A percentile compares a stretch with the other conserved stretches of the same genome.
phyloP scores from a whole-genome alignment of 2,888 invertebrate species.

The Acrobeloides nanus region DNA sequence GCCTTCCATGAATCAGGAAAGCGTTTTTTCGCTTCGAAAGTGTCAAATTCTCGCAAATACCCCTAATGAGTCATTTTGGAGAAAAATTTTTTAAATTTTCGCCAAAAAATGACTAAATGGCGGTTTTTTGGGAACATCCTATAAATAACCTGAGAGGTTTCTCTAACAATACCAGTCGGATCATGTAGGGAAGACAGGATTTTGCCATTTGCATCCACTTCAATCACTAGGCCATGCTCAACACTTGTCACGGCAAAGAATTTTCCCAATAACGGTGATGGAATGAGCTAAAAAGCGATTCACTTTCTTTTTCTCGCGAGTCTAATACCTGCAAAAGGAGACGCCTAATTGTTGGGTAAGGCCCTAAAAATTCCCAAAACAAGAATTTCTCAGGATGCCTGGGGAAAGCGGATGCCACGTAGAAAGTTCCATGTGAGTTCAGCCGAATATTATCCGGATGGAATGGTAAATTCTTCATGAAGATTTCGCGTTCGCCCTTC shows the following conservation, averaged over 20 bases:
- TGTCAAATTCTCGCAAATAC: no score
- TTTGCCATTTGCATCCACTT: constrained; percentile 32
- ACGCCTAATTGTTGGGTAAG: constrained; percentile 27
- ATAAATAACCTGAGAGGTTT: constrained; percentile 40
- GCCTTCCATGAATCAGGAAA: no score
- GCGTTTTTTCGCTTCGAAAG: no score
- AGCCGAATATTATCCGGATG: constrained; percentile 65
- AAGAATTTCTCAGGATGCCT: constrained; percentile 13
- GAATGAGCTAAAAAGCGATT: constrained; percentile 16
- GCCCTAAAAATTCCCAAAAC: constrained; percentile 25
- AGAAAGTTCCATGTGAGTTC: constrained; percentile 15
- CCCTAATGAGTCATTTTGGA: no score
- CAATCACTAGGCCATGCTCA: constrained; percentile 34
- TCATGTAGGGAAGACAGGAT: constrained; percentile 39
- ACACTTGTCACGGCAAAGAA: constrained; percentile 26
- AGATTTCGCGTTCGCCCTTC: constrained; percentile 71
- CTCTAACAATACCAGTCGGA: constrained; percentile 29
- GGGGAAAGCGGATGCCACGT: constrained; percentile 24
- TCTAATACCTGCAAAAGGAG: constrained; percentile 21
- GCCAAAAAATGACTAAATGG: no score
- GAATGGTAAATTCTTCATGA: constrained; percentile 67
- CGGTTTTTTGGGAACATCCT: constrained; percentile 1
- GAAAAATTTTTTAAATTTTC: no score
- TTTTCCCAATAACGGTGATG: constrained; percentile 12
- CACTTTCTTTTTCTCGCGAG: no score